Base-by-base conservation (phyloP, 2,888 invertebrate genomes). In the Hyposoter dolosus region DNA sequence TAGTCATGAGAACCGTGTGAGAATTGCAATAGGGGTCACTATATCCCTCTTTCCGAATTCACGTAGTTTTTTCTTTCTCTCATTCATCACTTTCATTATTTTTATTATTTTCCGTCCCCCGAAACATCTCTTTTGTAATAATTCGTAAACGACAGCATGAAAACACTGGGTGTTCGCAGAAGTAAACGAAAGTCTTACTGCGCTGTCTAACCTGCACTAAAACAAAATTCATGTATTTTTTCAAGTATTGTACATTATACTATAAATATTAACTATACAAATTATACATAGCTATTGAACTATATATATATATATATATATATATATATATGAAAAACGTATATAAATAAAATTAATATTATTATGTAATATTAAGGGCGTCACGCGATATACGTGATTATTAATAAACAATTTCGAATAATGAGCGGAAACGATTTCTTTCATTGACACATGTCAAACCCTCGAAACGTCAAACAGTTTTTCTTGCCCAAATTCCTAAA, bases 161-260 rank as follows among this genome's bases (percentile, higher is more conserved):
- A 60, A 60, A 84, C 82, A 84, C 82, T 79, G 81, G 83, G 86
- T 83, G 71, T 85, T 81, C 80, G 80, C 80, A 66, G 72, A 77
- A 80, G 82, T 77, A 74, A 79, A 82, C 72, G 76, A 85, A 78
- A 85, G 84, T 84, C 35, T 87, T 85, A 88, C 79, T 88, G 84
- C 84, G 88, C 90, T 91, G 90, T 91, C 90, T 89, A 87, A 91
- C 86, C 88, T 91, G 91, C 89, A 92, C 89, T 89, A 89, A 91
- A 81, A 81, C 53, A 81, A 90, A 91, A 90, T 90, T 91, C 88
- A 90, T 91, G 91, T 92, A 93, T 93, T 92, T 93, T 93, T 92
- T 88, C 91, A 92, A 90, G 88, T 90, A 91, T 89, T 92, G 92
- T 92, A 92, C 90, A 92, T 92, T 91, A 90, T 87, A 89, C 88